These are phyloP conservation scores for Notolepis coatsorum DNA, from an alignment of 2,797 vertebrate species.

Conservation along the genomic window DNA sequence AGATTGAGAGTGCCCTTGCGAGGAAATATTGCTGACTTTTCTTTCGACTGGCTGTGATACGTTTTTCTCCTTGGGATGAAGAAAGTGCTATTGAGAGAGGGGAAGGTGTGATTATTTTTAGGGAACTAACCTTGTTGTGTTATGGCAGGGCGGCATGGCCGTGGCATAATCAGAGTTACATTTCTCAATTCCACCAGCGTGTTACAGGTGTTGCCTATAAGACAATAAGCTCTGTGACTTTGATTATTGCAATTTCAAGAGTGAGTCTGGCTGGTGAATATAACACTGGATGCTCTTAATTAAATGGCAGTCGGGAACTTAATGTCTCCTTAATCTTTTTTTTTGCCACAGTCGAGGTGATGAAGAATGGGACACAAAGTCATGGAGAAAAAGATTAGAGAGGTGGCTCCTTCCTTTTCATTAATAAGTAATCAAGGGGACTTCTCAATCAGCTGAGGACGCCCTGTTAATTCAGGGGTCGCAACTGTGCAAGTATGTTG, in stretches of 20 bases:
- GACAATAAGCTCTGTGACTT: conserved; percentile 47
- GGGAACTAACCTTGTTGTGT: too few relatives aligned
- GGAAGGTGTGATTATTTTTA: too few relatives aligned
- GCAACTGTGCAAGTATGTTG: conserved; percentile 2
- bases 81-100: too few relatives aligned
- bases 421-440: conserved; percentile 46
- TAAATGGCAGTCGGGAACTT: conserved; percentile 58
- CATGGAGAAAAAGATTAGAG: conserved; percentile 26
- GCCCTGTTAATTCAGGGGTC: conserved; percentile 28
- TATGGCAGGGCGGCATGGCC: too few relatives aligned
- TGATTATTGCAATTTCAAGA: conserved; percentile 53
- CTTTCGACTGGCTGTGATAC: too few relatives aligned
- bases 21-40: too few relatives aligned
- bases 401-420: conserved; percentile 26
- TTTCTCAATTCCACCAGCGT: too few relatives aligned
- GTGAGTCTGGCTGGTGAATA: conserved; percentile 37
- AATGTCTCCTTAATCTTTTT: conserved; percentile 21
- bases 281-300: conserved; percentile 56
- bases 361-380: conserved; percentile 30
- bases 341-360: conserved; percentile 34
- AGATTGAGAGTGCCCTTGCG: too few relatives aligned
- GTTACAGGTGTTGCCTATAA: conserved; percentile 48
- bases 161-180: too few relatives aligned
- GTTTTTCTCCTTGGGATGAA: too few relatives aligned
- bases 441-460: neutral